Evolutionary conservation across 2,888 invertebrate genomes (phyloP).

Genomic region (Agrochola lychnidis): DNA sequence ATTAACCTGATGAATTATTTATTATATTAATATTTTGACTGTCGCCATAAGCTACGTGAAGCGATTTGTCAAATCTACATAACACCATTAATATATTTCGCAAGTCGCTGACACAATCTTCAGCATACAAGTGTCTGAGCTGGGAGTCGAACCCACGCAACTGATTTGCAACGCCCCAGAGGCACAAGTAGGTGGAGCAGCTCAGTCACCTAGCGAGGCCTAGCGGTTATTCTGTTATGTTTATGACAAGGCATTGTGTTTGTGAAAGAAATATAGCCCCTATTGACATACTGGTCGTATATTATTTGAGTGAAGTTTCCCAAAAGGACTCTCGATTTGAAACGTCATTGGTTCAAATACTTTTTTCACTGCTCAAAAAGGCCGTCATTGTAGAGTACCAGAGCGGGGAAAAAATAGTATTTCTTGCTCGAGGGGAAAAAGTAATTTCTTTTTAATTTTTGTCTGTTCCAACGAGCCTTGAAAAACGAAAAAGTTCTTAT

Average conservation of each 20-base stretch:
- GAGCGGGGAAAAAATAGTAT: too few species aligned
- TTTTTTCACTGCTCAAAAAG: too few species aligned
- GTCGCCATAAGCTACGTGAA: constrained; percentile 63
- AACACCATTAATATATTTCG: constrained; percentile 83
- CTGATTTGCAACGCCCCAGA: constrained; percentile 84
- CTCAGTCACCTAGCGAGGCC: constrained; percentile 71
- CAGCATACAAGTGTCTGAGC: constrained; percentile 78
- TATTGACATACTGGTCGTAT: neutral
- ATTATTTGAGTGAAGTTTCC: too few species aligned
- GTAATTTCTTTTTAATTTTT: too few species aligned
- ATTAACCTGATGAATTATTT: constrained; percentile 46
- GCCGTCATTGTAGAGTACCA: too few species aligned
- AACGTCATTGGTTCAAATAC: neutral
- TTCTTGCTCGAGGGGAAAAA: too few species aligned
- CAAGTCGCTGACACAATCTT: constrained; percentile 79
- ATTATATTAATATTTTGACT: constrained; percentile 57
- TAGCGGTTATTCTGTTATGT: constrained; percentile 69
- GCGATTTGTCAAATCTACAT: constrained; percentile 82
- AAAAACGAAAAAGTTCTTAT: too few species aligned
- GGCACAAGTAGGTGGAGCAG: constrained; percentile 77
- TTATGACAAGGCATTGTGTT: constrained; percentile 39
- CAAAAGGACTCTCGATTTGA: neutral
- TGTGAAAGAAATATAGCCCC: neutral
- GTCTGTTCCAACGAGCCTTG: too few species aligned
- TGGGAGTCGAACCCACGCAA: constrained; percentile 86